Evolutionary conservation across 2,113 vertebrate genomes (phyloP).

Genomic region (Panthera tigris): DNA sequence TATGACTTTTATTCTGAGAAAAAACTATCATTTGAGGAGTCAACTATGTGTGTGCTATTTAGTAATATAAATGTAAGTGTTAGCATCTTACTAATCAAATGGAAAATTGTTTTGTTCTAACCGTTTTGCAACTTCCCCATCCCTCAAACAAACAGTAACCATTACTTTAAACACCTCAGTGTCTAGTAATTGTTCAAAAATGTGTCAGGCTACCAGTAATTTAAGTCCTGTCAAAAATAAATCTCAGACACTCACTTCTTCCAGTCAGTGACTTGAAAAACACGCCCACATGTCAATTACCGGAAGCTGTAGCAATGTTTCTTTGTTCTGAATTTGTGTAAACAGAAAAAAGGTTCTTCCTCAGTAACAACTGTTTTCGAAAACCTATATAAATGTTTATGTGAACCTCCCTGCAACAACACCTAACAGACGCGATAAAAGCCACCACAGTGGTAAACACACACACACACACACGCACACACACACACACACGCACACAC

Average conservation of each 20-base stretch:
- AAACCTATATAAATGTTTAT: constrained; percentile 89
- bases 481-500: neutral
- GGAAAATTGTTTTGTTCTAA: constrained; percentile 85
- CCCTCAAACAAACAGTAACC: constrained; percentile 83
- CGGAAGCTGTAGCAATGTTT: constrained; percentile 84
- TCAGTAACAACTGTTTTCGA: constrained; percentile 88
- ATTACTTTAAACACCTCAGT: constrained; percentile 88
- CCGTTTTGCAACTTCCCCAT: constrained; percentile 85
- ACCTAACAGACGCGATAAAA: constrained; percentile 80
- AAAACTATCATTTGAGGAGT: constrained; percentile 68
- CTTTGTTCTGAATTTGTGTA: constrained; percentile 89
- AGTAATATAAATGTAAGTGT: constrained; percentile 60
- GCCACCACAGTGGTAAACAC: constrained; percentile 57
- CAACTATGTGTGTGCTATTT: constrained; percentile 55
- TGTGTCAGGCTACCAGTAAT: constrained; percentile 87
- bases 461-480: neutral
- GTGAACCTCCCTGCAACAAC: constrained; percentile 81
- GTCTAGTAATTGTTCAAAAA: constrained; percentile 90
- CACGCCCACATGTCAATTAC: constrained; percentile 92
- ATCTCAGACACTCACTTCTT: constrained; percentile 88
- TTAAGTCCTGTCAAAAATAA: constrained; percentile 89
- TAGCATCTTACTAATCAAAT: constrained; percentile 84
- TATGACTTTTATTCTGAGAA: constrained; percentile 49
- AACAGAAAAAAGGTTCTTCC: constrained; percentile 87
- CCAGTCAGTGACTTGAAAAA: constrained; percentile 89